Percentiles rank a stretch among this genome's conserved stretches.
Evolutionary conservation across 2,888 invertebrate species (phyloP).

Genomic region (Meliscaeva auricollis): DNA sequence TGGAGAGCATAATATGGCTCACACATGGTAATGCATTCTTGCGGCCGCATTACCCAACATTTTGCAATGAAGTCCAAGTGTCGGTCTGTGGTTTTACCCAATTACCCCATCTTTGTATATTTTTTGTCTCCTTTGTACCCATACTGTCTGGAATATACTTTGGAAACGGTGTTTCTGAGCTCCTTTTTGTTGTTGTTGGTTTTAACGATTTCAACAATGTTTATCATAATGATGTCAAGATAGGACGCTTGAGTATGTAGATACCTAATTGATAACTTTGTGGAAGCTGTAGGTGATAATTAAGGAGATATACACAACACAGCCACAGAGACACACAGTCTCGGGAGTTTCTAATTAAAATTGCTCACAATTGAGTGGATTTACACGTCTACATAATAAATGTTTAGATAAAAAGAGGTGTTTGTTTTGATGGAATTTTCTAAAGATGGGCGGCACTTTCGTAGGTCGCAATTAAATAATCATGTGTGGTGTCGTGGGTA

Average conservation of each 20-base stretch:
- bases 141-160: slow-evolving; percentile 32
- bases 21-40: slow-evolving; percentile 70
- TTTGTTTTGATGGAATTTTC: slow-evolving; percentile 4
- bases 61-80: slow-evolving; percentile 63
- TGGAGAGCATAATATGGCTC: slow-evolving; percentile 38
- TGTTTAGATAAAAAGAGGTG: not conserved
- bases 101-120: slow-evolving; percentile 44
- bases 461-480: slow-evolving; percentile 11
- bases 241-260: slow-evolving; percentile 48
- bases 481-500: not conserved
- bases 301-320: slow-evolving; percentile 34
- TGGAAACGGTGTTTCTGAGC: slow-evolving; percentile 42
- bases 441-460: not conserved
- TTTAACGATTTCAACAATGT: slow-evolving; percentile 60
- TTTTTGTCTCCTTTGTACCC: slow-evolving; percentile 14
- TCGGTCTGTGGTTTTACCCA: slow-evolving; percentile 64
- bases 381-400: not conserved
- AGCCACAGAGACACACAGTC: slow-evolving; percentile 13
- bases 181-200: slow-evolving; percentile 12
- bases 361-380: slow-evolving; percentile 7
- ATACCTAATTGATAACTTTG: slow-evolving; percentile 57
- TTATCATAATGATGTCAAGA: slow-evolving; percentile 66
- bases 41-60: slow-evolving; percentile 54
- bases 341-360: slow-evolving; percentile 33
- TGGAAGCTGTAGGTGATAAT: slow-evolving; percentile 45